Base-by-base conservation (phyloP, 2,888 invertebrate genomes). In the Diplolepis rosae region DNA sequence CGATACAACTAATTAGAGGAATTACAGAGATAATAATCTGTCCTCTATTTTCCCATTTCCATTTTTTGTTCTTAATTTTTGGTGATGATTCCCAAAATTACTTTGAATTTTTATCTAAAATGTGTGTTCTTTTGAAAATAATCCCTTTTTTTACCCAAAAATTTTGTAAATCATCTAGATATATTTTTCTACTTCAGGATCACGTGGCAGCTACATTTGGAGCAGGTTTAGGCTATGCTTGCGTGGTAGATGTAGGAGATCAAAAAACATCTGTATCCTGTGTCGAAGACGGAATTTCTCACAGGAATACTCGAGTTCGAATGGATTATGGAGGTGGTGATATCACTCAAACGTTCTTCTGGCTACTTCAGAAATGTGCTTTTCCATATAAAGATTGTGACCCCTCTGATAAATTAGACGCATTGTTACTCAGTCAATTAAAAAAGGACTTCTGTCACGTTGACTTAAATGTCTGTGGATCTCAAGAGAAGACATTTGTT, bases 211-310 rank as follows among this genome's bases (percentile, higher is more conserved):
- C 95, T 6, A 95, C 95, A 11, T 96, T 95, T 89, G 96, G 96
- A 3, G 94, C 95, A 18, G 96, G 96, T 11, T 89, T 95, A 15
- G 93, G 94, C 61, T 95, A 94, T 83, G 98, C 97, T 0, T 98
- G 98, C 89, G 97, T 98, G 0, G 95, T 98, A 0, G 98, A 98
- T 87, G 94, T 98, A 66, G 98, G 98, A 0, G 98, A 98, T 85
- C 96, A 98, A 87, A 98, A 98, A 90, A 97, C 96, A 0, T 96
- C 97, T 0, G 95, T 98, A 22, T 97, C 97, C 1, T 98, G 98
- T 90, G 97, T 98, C 0, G 98, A 98, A 90, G 98, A 98, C 90
- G 98, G 97, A 0, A 95, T 98, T 73, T 98, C 98, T 27, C 96
- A 96, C 83, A 93, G 95, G 78, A 94, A 94, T 76, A 96, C 98